Evolutionary conservation across 1,140 invertebrate species (phyloP).

Genomic region (Drosophila neocordata): DNA sequence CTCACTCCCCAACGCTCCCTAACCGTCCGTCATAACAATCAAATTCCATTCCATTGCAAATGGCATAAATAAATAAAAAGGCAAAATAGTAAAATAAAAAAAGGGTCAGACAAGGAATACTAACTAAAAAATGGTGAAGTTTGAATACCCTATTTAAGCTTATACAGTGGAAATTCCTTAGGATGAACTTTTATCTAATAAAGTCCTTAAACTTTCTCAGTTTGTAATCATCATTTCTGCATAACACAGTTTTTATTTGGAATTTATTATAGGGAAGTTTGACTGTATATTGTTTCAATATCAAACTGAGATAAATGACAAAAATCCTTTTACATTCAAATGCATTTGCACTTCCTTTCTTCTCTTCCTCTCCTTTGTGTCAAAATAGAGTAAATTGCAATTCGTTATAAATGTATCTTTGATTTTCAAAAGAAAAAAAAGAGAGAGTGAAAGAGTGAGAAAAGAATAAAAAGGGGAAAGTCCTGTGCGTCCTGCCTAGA

Average conservation of each 20-base stretch:
- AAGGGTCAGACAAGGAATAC: no score
- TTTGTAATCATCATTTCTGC: no score
- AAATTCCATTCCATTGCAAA: constrained; percentile 14
- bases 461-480: not conserved
- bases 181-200: no score
- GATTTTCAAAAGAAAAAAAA: not conserved
- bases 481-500: constrained; percentile 25
- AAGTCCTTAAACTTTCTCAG: no score
- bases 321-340: no score
- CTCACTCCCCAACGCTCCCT: not conserved
- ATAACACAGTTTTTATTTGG: no score
- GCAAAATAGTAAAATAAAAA: constrained; percentile 10
- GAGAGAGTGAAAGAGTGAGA: no score
- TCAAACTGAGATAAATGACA: no score
- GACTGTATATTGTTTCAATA: no score
- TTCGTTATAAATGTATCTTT: not conserved
- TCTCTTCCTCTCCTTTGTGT: no score
- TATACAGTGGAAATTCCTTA: not conserved
- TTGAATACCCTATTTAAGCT: not conserved
- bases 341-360: no score
- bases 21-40: not conserved
- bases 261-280: no score
- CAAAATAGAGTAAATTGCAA: not conserved
- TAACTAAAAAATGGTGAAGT: not conserved
- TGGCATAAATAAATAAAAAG: constrained; percentile 37